These are phyloP conservation scores for Anarsia innoxiella DNA, from an alignment of 2,888 invertebrate genomes.

Conservation along the genomic window DNA sequence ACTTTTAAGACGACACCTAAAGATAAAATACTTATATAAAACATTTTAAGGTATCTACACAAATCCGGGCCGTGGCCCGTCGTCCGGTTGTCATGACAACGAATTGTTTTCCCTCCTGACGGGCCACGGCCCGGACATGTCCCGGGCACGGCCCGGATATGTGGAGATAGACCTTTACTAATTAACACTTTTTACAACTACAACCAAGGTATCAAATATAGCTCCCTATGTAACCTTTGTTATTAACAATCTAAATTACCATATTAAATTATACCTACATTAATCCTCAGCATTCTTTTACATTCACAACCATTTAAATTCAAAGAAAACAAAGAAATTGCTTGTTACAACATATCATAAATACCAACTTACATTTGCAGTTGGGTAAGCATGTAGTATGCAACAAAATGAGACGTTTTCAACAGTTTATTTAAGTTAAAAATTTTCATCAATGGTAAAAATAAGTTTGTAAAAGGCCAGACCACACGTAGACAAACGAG, in stretches of 20 bases:
- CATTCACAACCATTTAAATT: constrained; percentile 14
- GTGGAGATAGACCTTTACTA: no score
- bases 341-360: not conserved
- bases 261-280: constrained; percentile 12
- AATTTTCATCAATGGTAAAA: not conserved
- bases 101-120: no score
- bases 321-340: constrained; percentile 13
- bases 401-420: no score
- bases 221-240: not conserved
- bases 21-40: no score
- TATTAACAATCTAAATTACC: constrained; percentile 5
- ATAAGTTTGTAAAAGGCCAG: constrained; percentile 7
- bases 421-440: not conserved
- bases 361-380: not conserved
- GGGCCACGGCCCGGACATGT: no score
- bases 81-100: no score
- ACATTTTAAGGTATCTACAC: no score
- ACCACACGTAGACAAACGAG: constrained; percentile 28
- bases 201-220: not conserved
- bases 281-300: constrained; percentile 3
- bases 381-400: not conserved
- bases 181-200: no score
- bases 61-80: no score
- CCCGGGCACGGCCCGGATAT: no score
- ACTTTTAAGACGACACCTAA: no score